Evolutionary conservation across 2,888 invertebrate species (phyloP).

Genomic region (Ophioninae sp.): DNA sequence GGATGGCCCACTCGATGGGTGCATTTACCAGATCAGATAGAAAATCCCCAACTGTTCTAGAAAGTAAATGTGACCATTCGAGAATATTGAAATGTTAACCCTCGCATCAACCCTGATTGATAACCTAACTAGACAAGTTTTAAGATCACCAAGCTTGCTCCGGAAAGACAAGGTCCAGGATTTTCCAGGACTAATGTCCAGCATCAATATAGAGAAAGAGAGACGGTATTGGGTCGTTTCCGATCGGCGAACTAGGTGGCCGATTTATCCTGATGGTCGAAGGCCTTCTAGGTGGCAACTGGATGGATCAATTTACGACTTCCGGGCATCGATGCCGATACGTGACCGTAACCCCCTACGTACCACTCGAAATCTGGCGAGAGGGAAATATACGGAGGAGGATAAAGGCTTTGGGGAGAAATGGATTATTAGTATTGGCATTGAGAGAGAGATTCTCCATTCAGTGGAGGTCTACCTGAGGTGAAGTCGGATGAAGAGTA

Average conservation of each 20-base stretch:
- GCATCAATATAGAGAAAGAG: slow-evolving; percentile 37
- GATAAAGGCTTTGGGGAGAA: slow-evolving; percentile 71
- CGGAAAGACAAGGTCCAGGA: slow-evolving; percentile 35
- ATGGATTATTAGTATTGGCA: slow-evolving; percentile 77
- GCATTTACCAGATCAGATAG: too few species aligned
- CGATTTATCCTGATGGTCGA: slow-evolving; percentile 57
- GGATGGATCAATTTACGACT: slow-evolving; percentile 72
- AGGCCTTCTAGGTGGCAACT: slow-evolving; percentile 61
- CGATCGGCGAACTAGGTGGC: slow-evolving; percentile 27
- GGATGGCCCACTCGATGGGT: too few species aligned
- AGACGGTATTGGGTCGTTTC: slow-evolving; percentile 26
- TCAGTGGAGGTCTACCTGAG: slow-evolving; percentile 47
- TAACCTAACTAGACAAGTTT: slow-evolving; percentile 14
- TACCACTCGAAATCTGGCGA: slow-evolving; percentile 73
- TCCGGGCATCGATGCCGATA: slow-evolving; percentile 74
- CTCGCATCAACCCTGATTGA: too few species aligned
- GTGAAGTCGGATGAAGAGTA: slow-evolving; percentile 56
- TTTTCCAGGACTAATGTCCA: slow-evolving; percentile 39
- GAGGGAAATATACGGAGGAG: slow-evolving; percentile 68
- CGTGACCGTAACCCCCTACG: slow-evolving; percentile 73
- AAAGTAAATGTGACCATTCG: too few species aligned
- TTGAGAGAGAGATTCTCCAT: slow-evolving; percentile 64
- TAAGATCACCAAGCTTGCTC: slow-evolving; percentile 16
- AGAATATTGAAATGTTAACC: too few species aligned
- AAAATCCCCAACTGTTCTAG: too few species aligned